Conservation (phyloP, 35 echinoderm and acorn worm genomes). For the Diadema setosum region DNA sequence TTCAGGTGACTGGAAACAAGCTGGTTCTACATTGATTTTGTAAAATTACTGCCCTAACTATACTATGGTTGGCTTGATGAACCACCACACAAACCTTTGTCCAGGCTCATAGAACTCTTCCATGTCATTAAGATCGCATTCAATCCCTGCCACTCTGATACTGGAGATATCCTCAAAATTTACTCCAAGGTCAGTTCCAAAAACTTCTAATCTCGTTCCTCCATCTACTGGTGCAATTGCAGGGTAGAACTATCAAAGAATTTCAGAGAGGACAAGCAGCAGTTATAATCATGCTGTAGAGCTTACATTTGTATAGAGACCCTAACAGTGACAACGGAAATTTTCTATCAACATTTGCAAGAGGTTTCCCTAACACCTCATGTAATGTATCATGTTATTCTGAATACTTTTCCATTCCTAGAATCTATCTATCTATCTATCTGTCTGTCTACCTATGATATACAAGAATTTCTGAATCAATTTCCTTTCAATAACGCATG, state of each 20-base stretch:
- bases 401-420: neutral
- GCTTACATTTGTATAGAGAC: too few relatives aligned
- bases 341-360: too few relatives aligned
- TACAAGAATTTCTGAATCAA: too few relatives aligned
- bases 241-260: conserved; percentile 15
- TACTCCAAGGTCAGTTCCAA: conserved; percentile 41
- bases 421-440: neutral
- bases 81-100: neutral
- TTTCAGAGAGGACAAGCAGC: neutral
- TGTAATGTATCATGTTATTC: too few relatives aligned
- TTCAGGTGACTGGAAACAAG: too few relatives aligned
- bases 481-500: too few relatives aligned
- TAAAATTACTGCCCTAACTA: too few relatives aligned
- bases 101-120: conserved; percentile 18
- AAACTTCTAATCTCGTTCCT: conserved; percentile 21
- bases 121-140: neutral
- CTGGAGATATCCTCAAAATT: neutral
- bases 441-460: neutral
- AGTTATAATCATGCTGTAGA: neutral
- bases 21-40: too few relatives aligned
- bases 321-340: too few relatives aligned
- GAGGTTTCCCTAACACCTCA: too few relatives aligned
- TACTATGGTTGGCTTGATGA: too few relatives aligned
- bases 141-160: conserved; percentile 14
- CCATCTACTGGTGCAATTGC: conserved; percentile 29